Conservation (phyloP, 2,888 invertebrate genomes). For the Pollenia amentaria region DNA sequence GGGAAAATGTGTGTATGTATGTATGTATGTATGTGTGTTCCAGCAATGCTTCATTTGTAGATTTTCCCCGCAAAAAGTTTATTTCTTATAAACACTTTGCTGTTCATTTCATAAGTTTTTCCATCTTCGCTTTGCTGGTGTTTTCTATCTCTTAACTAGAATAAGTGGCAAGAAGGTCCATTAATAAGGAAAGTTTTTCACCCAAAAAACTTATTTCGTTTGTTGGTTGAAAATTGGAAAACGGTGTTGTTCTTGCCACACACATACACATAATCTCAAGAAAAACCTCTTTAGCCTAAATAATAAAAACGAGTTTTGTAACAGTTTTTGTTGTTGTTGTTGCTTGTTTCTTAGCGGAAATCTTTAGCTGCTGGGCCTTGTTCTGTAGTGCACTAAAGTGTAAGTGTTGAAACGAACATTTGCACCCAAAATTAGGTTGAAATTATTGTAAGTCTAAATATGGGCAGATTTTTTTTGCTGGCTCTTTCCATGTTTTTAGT, state of each 20-base stretch:
- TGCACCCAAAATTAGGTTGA: conserved; percentile 49
- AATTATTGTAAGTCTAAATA: conserved; percentile 25
- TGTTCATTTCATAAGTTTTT: conserved; percentile 47
- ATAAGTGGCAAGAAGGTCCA: conserved; percentile 56
- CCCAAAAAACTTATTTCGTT: conserved; percentile 48
- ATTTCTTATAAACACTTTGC: conserved; percentile 37
- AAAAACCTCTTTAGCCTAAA: conserved; percentile 43
- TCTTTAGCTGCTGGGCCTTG: conserved; percentile 60
- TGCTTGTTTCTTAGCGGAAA: conserved; percentile 18
- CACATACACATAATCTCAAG: not conserved
- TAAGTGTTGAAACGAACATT: conserved; percentile 59
- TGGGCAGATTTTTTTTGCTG: not conserved
- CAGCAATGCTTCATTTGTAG: conserved; percentile 34
- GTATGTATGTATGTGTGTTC: not conserved
- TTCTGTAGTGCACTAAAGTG: conserved; percentile 26
- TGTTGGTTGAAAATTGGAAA: conserved; percentile 52
- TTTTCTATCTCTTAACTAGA: conserved; percentile 15
- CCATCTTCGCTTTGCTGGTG: conserved; percentile 10
- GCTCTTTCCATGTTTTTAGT: not conserved
- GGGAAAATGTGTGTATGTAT: not conserved
- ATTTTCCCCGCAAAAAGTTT: conserved; percentile 44
- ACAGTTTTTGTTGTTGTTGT: not conserved
- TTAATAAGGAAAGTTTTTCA: conserved; percentile 67
- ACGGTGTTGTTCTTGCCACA: not conserved
- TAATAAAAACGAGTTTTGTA: conserved; percentile 41